Conservation (phyloP, 2,888 invertebrate species). For the Drosophila infuscata region DNA sequence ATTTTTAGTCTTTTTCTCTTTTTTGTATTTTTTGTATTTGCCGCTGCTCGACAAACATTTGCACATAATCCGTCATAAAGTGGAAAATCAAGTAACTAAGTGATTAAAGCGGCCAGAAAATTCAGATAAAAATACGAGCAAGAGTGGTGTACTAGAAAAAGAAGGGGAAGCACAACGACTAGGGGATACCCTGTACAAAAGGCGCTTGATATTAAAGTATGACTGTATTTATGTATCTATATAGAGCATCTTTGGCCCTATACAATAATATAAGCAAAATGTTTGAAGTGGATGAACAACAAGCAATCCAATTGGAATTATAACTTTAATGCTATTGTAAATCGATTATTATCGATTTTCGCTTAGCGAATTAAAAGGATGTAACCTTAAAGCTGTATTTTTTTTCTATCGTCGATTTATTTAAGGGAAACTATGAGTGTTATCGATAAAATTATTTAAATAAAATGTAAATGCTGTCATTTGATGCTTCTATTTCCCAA, state of each 20-base stretch:
- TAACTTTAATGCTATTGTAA: background rate
- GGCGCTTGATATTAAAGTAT: background rate
- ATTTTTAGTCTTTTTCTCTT: background rate
- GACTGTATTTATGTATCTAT: background rate
- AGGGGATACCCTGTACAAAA: background rate
- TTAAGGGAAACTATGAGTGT: no score
- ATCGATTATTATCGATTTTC: background rate
- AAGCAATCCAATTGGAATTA: background rate
- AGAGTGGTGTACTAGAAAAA: background rate
- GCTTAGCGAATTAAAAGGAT: no score
- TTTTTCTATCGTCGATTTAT: no score
- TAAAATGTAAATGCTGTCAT: background rate
- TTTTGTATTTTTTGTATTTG: conserved; percentile 11
- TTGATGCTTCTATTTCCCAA: background rate
- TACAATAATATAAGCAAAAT: background rate
- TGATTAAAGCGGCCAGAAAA: conserved; percentile 62
- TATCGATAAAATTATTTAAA: background rate
- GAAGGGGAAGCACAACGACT: background rate
- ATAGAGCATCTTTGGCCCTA: no score
- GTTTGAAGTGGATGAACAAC: background rate
- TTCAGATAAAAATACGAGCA: conserved; percentile 9
- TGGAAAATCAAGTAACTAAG: conserved; percentile 78
- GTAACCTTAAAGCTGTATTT: no score
- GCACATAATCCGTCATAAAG: conserved; percentile 79
- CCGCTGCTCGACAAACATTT: conserved; percentile 59